A percentile compares a stretch with the other conserved stretches of the same genome.
phyloP scores from a whole-genome alignment of 2,888 invertebrate genomes.

The Caenorhabditis plicata region DNA sequence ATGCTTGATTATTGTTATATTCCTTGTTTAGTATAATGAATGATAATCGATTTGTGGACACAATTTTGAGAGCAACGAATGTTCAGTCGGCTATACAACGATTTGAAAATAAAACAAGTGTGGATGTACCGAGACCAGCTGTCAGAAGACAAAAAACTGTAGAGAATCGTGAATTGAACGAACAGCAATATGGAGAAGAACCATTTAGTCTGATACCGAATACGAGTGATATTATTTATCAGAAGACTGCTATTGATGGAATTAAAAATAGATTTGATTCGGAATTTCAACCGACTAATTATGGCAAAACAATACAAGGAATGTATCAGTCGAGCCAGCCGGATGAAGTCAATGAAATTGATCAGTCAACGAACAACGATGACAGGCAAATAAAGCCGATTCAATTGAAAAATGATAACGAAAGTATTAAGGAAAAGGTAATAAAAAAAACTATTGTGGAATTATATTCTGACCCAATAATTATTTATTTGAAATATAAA shows the following conservation, averaged over 20 bases:
- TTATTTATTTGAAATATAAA: too few relatives aligned
- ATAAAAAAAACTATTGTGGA: too few relatives aligned
- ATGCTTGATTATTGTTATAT: background rate
- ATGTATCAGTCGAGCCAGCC: slow-evolving; percentile 23
- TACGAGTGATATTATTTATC: too few relatives aligned
- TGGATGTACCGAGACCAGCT: slow-evolving; percentile 18
- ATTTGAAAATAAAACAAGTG: slow-evolving; percentile 34
- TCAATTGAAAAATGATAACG: too few relatives aligned
- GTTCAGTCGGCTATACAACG: slow-evolving; percentile 44
- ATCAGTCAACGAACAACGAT: too few relatives aligned
- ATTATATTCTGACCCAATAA: too few relatives aligned
- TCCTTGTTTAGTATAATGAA: slow-evolving; percentile 6
- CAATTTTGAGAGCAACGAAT: slow-evolving; percentile 36
- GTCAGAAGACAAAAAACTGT: slow-evolving; percentile 6
- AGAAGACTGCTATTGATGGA: too few relatives aligned
- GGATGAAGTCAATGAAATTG: too few relatives aligned
- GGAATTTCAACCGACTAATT: slow-evolving; percentile 23
- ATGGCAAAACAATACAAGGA: slow-evolving; percentile 32
- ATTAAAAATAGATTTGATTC: slow-evolving; percentile 13
- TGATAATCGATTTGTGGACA: slow-evolving; percentile 44
- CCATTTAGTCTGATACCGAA: too few relatives aligned
- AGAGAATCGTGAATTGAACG: background rate
- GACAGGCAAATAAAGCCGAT: too few relatives aligned
- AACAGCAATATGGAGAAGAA: background rate
- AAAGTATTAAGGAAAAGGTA: too few relatives aligned